Percentiles rank a stretch among this genome's conserved stretches.
These are phyloP conservation scores for Masticophis lateralis DNA, from an alignment of 2,797 vertebrate genomes.

Conservation along the genomic window DNA sequence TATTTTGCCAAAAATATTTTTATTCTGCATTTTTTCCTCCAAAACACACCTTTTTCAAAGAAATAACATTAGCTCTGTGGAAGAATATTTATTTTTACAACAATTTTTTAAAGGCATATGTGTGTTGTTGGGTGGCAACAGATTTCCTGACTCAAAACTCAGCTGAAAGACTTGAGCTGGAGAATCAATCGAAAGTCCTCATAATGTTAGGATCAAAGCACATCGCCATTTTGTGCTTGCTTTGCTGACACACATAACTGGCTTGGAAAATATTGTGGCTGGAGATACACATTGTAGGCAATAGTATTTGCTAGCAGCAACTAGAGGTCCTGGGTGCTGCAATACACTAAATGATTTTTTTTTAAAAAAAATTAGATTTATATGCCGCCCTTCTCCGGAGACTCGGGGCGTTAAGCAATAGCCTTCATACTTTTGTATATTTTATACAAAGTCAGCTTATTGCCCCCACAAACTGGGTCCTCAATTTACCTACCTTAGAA, in stretches of 20 bases:
- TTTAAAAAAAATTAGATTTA: too few species aligned
- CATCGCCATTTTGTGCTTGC: not conserved
- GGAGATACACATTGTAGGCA: not conserved
- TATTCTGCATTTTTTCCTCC: not conserved
- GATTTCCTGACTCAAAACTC: not conserved
- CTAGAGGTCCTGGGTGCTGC: too few species aligned
- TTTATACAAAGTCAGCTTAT: too few species aligned
- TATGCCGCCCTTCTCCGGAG: too few species aligned
- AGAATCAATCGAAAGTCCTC: not conserved
- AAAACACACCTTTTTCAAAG: not conserved
- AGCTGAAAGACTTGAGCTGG: not conserved
- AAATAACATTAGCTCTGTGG: conserved; percentile 8
- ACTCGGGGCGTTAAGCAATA: too few species aligned
- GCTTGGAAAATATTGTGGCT: not conserved
- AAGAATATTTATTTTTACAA: not conserved
- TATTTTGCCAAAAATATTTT: conserved; percentile 17
- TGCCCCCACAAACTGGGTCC: too few species aligned
- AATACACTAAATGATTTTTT: not conserved
- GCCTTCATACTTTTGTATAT: too few species aligned
- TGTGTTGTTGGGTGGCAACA: not conserved
- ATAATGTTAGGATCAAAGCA: not conserved
- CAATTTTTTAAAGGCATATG: not conserved
- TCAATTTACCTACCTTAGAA: too few species aligned
- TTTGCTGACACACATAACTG: not conserved
- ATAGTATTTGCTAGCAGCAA: not conserved